Evolutionary conservation across 1,140 invertebrate genomes (phyloP), one percentile per base, ranked within the genome.

Genomic region (Geopemphigus sp.): DNA sequence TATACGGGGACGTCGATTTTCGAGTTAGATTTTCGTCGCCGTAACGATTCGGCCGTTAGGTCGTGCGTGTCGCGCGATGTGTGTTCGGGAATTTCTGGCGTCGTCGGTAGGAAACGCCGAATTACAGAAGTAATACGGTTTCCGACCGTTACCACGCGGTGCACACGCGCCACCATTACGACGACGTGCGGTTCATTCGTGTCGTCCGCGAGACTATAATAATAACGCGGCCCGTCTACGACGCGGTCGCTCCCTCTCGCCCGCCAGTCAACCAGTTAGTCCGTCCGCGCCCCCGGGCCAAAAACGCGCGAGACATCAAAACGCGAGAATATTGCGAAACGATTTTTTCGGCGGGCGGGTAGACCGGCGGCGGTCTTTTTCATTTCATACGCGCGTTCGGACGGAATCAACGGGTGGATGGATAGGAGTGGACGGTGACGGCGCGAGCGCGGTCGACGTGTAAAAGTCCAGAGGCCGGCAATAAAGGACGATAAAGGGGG

Each of bases 401-500:
- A 15, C 32, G 53, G 47, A 78, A 66, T n/a, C n/a, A n/a, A n/a
- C n/a, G n/a, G n/a, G 32, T 32, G 29, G 45, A 17, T 76, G 66
- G 11, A 56, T 24, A 53, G 3, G 19, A 19, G 56, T 8, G 39
- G n/a, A 24, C 63, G 63, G 26, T 5, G n/a, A 15, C 63, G 63
- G 26, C 12, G n/a, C n/a, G n/a, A n/a, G n/a, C n/a, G n/a, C 32
- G 70, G 50, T 80, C 80, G 59, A 76, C 53, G 68, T 53, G 59
- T 72, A 59, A 59, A 72, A 50, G n/a, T 56, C 80, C 64, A 66
- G 32, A 66, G 76, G 70, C 80, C 80, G 50, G 61, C 56, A 81
- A 61, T 59, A 80, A 81, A 74, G 78, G 53, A 56, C 81, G 57
- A 81, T 72, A 73, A 74, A 81, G 56, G 66, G 64, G 59, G 57